Conservation (phyloP, 2,113 vertebrate genomes). For the Murina feae region DNA sequence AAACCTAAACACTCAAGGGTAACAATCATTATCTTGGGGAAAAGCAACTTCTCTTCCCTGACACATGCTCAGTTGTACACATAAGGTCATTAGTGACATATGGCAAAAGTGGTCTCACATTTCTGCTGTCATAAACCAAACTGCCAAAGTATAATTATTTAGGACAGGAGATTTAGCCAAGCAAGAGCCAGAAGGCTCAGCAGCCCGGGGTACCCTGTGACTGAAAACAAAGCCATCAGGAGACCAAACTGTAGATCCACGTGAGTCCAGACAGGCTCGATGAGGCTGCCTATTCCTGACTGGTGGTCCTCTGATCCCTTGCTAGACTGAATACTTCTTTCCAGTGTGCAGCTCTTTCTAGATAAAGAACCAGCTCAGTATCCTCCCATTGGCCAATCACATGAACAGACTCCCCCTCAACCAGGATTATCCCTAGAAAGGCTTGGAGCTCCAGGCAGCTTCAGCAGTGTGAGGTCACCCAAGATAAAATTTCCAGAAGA, state of each 20-base stretch:
- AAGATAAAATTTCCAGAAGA: not conserved
- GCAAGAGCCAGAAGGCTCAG: not conserved
- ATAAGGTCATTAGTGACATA: not conserved
- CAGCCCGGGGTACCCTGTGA: too few relatives aligned
- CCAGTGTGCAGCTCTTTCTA: not conserved
- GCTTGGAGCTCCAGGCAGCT: not conserved
- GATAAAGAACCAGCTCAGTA: not conserved
- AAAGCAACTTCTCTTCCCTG: not conserved
- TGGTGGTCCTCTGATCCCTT: not conserved
- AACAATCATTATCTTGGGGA: not conserved
- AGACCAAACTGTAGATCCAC: not conserved
- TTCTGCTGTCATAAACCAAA: not conserved
- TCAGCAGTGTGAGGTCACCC: not conserved
- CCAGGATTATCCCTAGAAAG: not conserved
- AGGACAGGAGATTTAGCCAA: not conserved
- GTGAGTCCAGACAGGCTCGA: not conserved
- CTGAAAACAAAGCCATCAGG: accelerated
- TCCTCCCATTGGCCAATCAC: accelerated
- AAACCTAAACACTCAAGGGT: not conserved
- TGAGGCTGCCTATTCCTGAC: accelerated
- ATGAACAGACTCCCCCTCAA: not conserved
- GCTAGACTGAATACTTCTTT: not conserved
- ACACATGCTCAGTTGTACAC: not conserved
- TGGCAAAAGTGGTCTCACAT: not conserved
- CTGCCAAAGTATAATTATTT: not conserved